Base-by-base conservation (phyloP, 2,113 vertebrate genomes). In the Strix aluco region DNA sequence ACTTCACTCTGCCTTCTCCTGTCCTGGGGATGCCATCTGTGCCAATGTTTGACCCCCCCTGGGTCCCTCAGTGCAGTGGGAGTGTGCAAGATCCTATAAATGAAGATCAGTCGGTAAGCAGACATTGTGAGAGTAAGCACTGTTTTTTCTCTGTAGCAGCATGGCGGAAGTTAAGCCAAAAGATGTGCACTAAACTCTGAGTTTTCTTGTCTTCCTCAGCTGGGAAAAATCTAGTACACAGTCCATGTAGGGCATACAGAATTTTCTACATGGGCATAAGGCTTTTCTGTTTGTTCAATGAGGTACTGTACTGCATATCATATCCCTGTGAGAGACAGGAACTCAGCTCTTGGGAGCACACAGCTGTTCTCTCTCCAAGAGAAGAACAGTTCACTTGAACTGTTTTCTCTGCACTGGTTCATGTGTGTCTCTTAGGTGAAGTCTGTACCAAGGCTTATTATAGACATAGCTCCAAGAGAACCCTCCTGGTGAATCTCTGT, bases 21-120 rank as follows among this genome's bases (percentile, higher is more conserved):
- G 99, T 99, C 40, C 98, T 99, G 96, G 99, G 99, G 51, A 99
- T 99, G 99, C 99, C 99, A 13, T 99, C 99, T 34, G 98, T 99
- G 47, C 99, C 99, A 13, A 99, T 99, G 98, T 99, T 99, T 95
- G 99, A 99, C 94, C 99, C 99, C 1, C 99, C 99, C 0, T 99
- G 99, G 99, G 99, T 99, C 62, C 99, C 99, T n/a, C 98, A 99
- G 97, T 99, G 99, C 97, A 99, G 99, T 0, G 99, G 99, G 66
- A 99, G 99, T 12, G 99, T 99, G 70, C 99, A 99, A 85, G 99
- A 99, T 92, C 99, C 99, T 10, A 99, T 99, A 96, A 99, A 98
- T 65, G 99, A 99, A 97, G 99, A 99, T 97, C 99, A 99, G 95
- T 99, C 99, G 93, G 99, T 99, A 98, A 99, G 99, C 98, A 97